Evolutionary conservation across 2,888 invertebrate species (phyloP), one percentile per base, ranked within the genome.

Genomic region (Chromoteleia sp.): DNA sequence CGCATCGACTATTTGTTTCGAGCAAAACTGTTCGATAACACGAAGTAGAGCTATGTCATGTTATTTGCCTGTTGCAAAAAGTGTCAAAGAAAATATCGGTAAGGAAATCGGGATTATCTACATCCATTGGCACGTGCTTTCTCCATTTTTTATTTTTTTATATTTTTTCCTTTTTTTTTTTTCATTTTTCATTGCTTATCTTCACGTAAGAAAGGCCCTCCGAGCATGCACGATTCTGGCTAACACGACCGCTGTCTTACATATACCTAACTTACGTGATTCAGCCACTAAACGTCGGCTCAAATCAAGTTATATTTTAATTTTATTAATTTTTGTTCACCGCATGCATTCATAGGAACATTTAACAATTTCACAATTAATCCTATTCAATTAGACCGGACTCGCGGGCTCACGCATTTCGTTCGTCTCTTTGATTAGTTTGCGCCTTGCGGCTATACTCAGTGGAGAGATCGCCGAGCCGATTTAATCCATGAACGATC

Each of bases 1-100:
- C 30, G 63, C 74, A 63, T 48, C 48, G 56, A 39, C 33, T 39
- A 39, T 68, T 14, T 12, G 7, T 14, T 52, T 19, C 8, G 43
- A 43, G 52, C 59, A 61, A 61, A 43, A 67, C 56, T 41, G 43
- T 43, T 48, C 25, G 50, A 70, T 15, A 50, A 68, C 33, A 41
- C 12, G 70, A 68, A 74, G 56, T 61, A 83, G 75, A 84, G 67
- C 70, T 74, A 54, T 84, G 85, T 85, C 83, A 84, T 78, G 81
- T 86, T 83, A 82, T 81, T 86, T 85, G 82, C 82, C 54, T 48
- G 21, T 63, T 68, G 81, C 84, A 85, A 84, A 81, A 82, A 73
- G 43, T 74, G 83, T 84, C 84, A 84, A 61, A 68, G 73, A 75
- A 33, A 75, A 58, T 15, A 30, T 70, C 15, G 59, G 10, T 33